Percentiles rank a stretch among this genome's conserved stretches.
These are phyloP conservation scores for Drosophila quadrilineata DNA, from an alignment of 1,140 invertebrate genomes.

Conservation along the genomic window DNA sequence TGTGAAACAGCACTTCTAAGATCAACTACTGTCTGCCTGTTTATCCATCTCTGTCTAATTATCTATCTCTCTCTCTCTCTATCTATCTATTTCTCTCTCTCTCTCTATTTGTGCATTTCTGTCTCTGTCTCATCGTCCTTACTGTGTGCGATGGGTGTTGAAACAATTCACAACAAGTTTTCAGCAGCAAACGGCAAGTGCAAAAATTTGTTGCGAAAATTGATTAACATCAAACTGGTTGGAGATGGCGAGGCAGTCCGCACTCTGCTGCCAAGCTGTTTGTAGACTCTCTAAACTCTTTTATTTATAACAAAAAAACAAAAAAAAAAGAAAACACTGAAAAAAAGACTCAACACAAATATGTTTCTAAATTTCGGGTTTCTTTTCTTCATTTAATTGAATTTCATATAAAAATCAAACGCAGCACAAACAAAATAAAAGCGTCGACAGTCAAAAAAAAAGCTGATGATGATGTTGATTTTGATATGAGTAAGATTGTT, in stretches of 20 bases:
- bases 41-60: background rate
- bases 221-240: conserved; percentile 77
- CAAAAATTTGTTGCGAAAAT: conserved; percentile 78
- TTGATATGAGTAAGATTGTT: conserved; percentile 24
- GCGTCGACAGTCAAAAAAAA: conserved; percentile 40
- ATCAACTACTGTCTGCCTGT: too few relatives aligned
- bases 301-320: too few relatives aligned
- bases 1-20: too few relatives aligned
- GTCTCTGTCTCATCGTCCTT: too few relatives aligned
- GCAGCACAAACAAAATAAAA: conserved; percentile 31
- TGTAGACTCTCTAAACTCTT: background rate
- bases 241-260: conserved; percentile 1
- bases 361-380: too few relatives aligned
- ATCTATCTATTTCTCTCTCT: too few relatives aligned
- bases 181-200: conserved; percentile 65
- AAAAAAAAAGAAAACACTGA: too few relatives aligned
- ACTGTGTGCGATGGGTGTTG: conserved; percentile 29
- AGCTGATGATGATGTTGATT: conserved; percentile 28
- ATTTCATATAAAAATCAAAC: conserved; percentile 51
- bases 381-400: conserved; percentile 51
- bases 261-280: background rate
- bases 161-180: conserved; percentile 46
- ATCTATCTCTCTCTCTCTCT: background rate
- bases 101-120: too few relatives aligned
- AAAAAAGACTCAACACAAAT: too few relatives aligned